Conservation (phyloP, 1,140 invertebrate species). For the Sitophilus oryzae region DNA sequence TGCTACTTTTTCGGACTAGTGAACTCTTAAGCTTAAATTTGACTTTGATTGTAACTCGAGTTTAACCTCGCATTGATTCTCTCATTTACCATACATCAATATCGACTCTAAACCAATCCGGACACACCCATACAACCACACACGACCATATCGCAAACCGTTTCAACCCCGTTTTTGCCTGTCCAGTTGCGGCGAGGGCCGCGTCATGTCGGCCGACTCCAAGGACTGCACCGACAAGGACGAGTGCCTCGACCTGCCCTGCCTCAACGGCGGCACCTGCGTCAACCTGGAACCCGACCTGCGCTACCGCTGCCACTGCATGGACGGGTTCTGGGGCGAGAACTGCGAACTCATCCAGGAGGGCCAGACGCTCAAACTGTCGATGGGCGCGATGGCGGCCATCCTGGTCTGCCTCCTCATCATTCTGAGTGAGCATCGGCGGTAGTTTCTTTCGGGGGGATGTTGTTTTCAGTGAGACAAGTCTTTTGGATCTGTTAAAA, state of each 20-base stretch:
- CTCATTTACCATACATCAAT: no score
- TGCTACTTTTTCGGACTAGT: no score
- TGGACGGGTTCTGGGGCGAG: constrained; percentile 86
- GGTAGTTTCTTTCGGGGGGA: no score
- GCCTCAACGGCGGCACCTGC: constrained; percentile 83
- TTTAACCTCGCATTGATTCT: no score
- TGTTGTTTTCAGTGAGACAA: no score
- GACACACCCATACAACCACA: no score
- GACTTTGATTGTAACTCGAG: no score
- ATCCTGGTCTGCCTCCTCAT: constrained; percentile 91
- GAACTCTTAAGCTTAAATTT: no score
- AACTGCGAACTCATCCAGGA: constrained; percentile 91
- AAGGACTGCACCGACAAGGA: constrained; percentile 91
- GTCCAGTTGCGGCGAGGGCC: constrained; percentile 82
- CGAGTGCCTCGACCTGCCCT: constrained; percentile 88
- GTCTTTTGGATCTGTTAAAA: no score
- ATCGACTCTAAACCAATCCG: no score
- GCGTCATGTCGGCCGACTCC: constrained; percentile 77
- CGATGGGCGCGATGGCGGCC: constrained; percentile 88
- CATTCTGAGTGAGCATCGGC: constrained; percentile 77
- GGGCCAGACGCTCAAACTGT: constrained; percentile 85
- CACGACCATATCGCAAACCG: no score
- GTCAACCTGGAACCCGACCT: constrained; percentile 81
- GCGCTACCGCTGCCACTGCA: constrained; percentile 78
- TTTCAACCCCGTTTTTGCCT: no score